Evolutionary conservation across 2,113 vertebrate species (phyloP), one percentile per base, ranked within the genome.

Genomic region (Saccopteryx bilineata): DNA sequence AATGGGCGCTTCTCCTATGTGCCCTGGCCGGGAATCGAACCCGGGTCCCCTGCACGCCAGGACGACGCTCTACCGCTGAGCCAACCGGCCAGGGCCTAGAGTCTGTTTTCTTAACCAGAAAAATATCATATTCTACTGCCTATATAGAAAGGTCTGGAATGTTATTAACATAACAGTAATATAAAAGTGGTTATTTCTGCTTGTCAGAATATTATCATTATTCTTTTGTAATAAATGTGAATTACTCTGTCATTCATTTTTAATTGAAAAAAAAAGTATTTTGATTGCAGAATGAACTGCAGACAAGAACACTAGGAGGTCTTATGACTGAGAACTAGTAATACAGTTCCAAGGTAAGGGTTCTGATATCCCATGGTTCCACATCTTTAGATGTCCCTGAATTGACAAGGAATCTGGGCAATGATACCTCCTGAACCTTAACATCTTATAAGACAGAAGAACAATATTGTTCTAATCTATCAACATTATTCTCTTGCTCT

Each of bases 371-470:
- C n/a, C 14, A 10, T 8, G 31, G n/a, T 21, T n/a, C 21, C 12
- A 31, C 48, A 60, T 56, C 4, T 52, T 56, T 39, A 80, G 15
- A 76, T 11, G 7, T 75, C n/a, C 90, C 39, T 21, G 26, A 94
- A 68, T 23, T 76, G 54, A 87, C 58, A 79, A 68, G 1, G 7
- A 93, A 90, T 60, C 69, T 39, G 19, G 46, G 4, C 11, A 74
- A 28, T 48, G 58, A 86, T 52, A 83, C 28, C 54, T 89, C 85
- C n/a, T 74, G 58, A 88, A 83, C 5, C 63, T 65, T 69, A 50
- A 69, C 26, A 80, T 61, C n/a, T 75, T 74, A 79, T n/a, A 74
- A 4, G 2, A 23, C 48, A 95, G 65, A 95, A 96, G 8, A 85
- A 65, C 19, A 90, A 46, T 61, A 82, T n/a, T 82, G n/a, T 78